phyloP scores from a whole-genome alignment of 2,888 invertebrate species.

The Oeneis ivallda region DNA sequence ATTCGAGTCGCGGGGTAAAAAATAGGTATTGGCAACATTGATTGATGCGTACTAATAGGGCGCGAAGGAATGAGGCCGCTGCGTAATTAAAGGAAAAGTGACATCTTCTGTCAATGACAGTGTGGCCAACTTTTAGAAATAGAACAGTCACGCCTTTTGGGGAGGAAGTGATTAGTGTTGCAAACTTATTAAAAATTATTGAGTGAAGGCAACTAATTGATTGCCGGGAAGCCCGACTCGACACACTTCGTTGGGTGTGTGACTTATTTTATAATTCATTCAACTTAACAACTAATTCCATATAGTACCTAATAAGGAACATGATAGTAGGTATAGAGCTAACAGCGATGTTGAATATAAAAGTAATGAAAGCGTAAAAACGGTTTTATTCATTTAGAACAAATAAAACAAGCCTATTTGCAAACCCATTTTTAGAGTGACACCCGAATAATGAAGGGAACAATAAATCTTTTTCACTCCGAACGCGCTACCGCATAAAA shows the following conservation, averaged over 20 bases:
- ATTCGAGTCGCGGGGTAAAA: slow-evolving; percentile 71
- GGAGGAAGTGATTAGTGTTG: slow-evolving; percentile 79
- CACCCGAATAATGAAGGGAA: slow-evolving; percentile 65
- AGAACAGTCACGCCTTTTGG: slow-evolving; percentile 76
- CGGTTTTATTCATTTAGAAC: not conserved
- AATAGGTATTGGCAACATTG: slow-evolving; percentile 82
- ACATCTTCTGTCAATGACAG: slow-evolving; percentile 79
- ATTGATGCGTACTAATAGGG: slow-evolving; percentile 82
- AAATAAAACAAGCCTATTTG: slow-evolving; percentile 26
- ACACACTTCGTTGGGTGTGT: slow-evolving; percentile 46
- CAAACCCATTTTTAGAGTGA: slow-evolving; percentile 48
- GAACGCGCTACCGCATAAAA: slow-evolving; percentile 66
- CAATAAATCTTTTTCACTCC: slow-evolving; percentile 61
- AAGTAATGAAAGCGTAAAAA: not conserved
- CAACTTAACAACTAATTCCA: slow-evolving; percentile 9
- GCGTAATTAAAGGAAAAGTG: slow-evolving; percentile 79
- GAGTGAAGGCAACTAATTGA: slow-evolving; percentile 79
- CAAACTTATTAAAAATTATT: slow-evolving; percentile 80
- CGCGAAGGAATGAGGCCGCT: slow-evolving; percentile 79
- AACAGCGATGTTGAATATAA: not conserved
- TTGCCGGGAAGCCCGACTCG: slow-evolving; percentile 56
- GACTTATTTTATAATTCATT: slow-evolving; percentile 27
- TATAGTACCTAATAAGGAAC: not conserved
- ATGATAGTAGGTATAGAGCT: not conserved
- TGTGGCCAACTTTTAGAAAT: slow-evolving; percentile 70